Percentiles rank a stretch among this genome's conserved stretches.
Conservation (phyloP, 2,888 invertebrate genomes). For the Mesorhabditis belari region DNA sequence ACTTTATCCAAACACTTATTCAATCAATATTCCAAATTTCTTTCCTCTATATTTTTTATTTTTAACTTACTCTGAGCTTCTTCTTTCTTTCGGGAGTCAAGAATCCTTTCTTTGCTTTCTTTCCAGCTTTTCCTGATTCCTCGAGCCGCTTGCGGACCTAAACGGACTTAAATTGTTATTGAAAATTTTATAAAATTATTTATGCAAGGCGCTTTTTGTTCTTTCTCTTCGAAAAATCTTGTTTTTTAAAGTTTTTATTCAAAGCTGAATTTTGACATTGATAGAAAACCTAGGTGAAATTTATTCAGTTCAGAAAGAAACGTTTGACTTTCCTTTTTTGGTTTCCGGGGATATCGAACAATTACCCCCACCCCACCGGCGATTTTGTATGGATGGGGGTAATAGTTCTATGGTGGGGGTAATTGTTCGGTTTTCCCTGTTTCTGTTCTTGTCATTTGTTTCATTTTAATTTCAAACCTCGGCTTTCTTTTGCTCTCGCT, state of each 20-base stretch:
- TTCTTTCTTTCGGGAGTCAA: constrained; percentile 99
- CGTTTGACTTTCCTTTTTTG: too few relatives aligned
- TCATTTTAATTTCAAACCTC: constrained; percentile 59
- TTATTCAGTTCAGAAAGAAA: too few relatives aligned
- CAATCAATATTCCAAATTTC: not conserved
- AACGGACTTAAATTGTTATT: too few relatives aligned
- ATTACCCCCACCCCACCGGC: too few relatives aligned
- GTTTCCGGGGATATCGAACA: too few relatives aligned
- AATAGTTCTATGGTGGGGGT: too few relatives aligned
- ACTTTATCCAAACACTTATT: too few relatives aligned
- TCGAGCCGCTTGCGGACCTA: constrained; percentile 89
- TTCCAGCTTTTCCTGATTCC: constrained; percentile 84
- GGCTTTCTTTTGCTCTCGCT: constrained; percentile 95
- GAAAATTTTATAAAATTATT: too few relatives aligned
- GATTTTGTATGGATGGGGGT: too few relatives aligned
- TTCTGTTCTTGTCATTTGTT: too few relatives aligned
- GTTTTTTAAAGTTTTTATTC: not conserved
- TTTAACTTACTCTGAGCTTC: constrained; percentile 84
- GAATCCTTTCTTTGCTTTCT: constrained; percentile 96
- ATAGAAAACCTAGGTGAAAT: too few relatives aligned
- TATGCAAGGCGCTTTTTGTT: not conserved
- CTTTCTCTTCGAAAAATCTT: not conserved
- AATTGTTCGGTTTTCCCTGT: too few relatives aligned
- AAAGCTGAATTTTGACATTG: not conserved
- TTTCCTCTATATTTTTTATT: not conserved